Evolutionary conservation across 2,888 invertebrate genomes (phyloP).

Genomic region (Thereva nobilitata): DNA sequence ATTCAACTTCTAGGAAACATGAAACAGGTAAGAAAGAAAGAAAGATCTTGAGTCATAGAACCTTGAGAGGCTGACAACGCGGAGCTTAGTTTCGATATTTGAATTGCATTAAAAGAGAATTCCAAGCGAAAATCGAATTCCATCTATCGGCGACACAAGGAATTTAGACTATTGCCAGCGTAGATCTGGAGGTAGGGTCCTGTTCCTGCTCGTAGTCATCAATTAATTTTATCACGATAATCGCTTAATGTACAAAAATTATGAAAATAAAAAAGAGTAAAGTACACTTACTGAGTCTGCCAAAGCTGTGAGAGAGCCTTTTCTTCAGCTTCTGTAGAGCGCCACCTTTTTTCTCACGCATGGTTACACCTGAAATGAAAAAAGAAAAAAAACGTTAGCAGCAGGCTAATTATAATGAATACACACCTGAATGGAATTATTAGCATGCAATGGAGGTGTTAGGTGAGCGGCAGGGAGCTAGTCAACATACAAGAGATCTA

Average conservation of each 20-base stretch:
- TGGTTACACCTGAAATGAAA: constrained; percentile 75
- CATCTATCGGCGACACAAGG: constrained; percentile 21
- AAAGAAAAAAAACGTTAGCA: constrained; percentile 44
- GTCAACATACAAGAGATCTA: constrained; percentile 8
- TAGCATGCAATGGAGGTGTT: constrained; percentile 15
- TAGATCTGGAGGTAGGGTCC: too few species aligned
- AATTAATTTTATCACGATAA: neutral
- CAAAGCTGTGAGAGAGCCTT: constrained; percentile 94
- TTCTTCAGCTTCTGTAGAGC: constrained; percentile 94
- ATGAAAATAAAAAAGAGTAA: too few species aligned
- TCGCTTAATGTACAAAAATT: neutral
- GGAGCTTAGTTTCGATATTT: constrained; percentile 18
- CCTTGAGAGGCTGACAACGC: neutral
- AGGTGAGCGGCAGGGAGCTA: neutral
- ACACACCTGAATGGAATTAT: constrained; percentile 6
- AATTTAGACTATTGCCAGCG: neutral
- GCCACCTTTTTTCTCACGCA: constrained; percentile 91
- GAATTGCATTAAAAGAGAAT: constrained; percentile 21
- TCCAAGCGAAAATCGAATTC: neutral
- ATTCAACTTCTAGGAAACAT: constrained; percentile 21
- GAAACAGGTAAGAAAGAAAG: constrained; percentile 4
- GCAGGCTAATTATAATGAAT: too few species aligned
- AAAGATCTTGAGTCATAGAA: constrained; percentile 15
- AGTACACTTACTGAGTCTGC: constrained; percentile 86
- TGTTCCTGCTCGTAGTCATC: too few species aligned